Percentiles rank a stretch among this genome's conserved stretches.
phyloP scores from a whole-genome alignment of 2,888 invertebrate genomes.

The Vannuccia rotundouncinata region DNA sequence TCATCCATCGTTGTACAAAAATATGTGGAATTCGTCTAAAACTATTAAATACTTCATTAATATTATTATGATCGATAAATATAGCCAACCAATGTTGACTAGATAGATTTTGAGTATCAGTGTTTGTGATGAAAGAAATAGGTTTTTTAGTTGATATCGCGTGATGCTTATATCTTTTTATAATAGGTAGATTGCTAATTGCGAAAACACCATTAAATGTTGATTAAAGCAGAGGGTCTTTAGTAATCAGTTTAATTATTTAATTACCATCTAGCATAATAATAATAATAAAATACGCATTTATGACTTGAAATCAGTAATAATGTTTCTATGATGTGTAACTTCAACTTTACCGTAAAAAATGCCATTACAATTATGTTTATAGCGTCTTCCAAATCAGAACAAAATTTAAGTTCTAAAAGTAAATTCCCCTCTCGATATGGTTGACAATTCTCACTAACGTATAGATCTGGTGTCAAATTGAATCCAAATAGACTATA shows the following conservation, averaged over 20 bases:
- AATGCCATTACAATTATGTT: background rate
- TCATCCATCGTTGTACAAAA: background rate
- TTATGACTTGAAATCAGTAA: too few relatives aligned
- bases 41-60: background rate
- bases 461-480: too few relatives aligned
- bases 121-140: background rate
- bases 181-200: background rate
- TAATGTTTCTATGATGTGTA: too few relatives aligned
- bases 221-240: background rate
- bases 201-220: background rate
- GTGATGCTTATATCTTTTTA: background rate
- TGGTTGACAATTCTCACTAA: too few relatives aligned
- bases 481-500: background rate
- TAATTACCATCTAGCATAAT: background rate
- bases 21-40: background rate
- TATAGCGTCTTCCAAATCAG: background rate
- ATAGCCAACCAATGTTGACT: background rate
- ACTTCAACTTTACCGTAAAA: too few relatives aligned
- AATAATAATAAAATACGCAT: too few relatives aligned
- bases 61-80: background rate
- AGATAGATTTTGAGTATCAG: background rate
- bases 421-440: too few relatives aligned
- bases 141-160: background rate
- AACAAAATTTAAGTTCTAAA: background rate
- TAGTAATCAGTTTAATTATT: background rate